phyloP scores from a whole-genome alignment of 1,140 invertebrate genomes.

The Lepidostoma basale region DNA sequence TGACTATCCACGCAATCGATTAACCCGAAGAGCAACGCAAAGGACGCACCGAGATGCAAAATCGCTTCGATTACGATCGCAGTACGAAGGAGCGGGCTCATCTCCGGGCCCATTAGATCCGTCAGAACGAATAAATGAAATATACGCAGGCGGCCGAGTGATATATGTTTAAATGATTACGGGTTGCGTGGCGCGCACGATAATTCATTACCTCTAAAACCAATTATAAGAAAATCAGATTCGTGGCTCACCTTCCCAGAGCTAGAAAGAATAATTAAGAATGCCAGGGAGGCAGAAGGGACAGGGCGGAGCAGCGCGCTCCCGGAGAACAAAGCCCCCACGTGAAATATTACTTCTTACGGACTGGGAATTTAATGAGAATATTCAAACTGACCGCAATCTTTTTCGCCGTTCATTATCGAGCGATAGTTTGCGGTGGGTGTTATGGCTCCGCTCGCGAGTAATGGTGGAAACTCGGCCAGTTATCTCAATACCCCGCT shows the following conservation, averaged over 20 bases:
- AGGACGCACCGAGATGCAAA: background rate
- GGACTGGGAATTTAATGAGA: slow-evolving; percentile 24
- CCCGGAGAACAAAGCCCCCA: slow-evolving; percentile 11
- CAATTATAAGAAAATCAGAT: slow-evolving; percentile 45
- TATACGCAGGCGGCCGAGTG: slow-evolving; percentile 3
- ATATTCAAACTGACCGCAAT: slow-evolving; percentile 28
- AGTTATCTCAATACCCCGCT: too few relatives aligned
- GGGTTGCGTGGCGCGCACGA: slow-evolving; percentile 31
- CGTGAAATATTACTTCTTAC: slow-evolving; percentile 26
- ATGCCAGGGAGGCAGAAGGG: slow-evolving; percentile 33
- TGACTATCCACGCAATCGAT: background rate
- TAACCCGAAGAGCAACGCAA: background rate
- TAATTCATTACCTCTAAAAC: slow-evolving; percentile 44
- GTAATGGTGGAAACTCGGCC: too few relatives aligned
- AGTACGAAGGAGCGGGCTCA: background rate
- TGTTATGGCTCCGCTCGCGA: background rate
- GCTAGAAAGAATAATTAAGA: slow-evolving; percentile 40
- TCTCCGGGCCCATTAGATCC: background rate
- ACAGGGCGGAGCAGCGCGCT: slow-evolving; percentile 9
- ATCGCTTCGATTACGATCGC: background rate
- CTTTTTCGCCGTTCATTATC: slow-evolving; percentile 30
- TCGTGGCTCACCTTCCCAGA: slow-evolving; percentile 31
- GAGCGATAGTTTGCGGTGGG: slow-evolving; percentile 17
- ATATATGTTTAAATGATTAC: slow-evolving; percentile 44
- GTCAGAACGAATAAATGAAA: background rate